Evolutionary conservation across 2,797 vertebrate genomes (phyloP).

Genomic region (Anas georgica): DNA sequence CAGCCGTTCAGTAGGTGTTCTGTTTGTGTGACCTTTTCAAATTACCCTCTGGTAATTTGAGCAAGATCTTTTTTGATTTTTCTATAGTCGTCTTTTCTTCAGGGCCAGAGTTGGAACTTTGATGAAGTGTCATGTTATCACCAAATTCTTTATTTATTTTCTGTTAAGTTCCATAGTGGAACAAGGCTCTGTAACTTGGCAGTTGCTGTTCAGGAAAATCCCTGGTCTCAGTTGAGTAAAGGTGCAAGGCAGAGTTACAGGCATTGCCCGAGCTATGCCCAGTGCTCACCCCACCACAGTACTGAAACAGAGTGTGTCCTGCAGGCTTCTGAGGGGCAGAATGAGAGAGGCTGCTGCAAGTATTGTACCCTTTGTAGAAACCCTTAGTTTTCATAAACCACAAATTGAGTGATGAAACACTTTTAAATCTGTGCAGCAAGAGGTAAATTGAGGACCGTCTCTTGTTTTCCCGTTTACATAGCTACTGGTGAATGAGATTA

Average conservation of each 20-base stretch:
- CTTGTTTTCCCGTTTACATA: neutral
- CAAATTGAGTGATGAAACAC: neutral
- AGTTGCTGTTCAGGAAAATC: neutral
- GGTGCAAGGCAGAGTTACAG: neutral
- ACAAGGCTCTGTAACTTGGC: neutral
- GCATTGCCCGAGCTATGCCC: neutral
- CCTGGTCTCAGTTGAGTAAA: neutral
- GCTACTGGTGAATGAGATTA: neutral
- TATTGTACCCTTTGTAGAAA: neutral
- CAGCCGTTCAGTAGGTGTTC: neutral
- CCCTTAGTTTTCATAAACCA: neutral
- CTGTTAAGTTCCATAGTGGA: neutral
- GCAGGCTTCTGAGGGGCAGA: neutral
- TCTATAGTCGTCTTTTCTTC: neutral
- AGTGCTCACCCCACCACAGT: neutral
- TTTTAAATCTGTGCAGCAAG: neutral
- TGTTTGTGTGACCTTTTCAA: neutral
- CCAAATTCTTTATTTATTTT: neutral
- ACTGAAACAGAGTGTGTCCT: neutral
- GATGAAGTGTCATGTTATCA: neutral
- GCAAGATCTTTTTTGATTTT: neutral
- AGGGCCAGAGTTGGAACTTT: neutral
- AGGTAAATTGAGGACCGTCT: neutral
- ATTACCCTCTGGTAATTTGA: neutral
- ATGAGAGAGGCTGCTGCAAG: neutral